Conservation (phyloP, 1,140 invertebrate genomes). For the Drosophila suzukii region DNA sequence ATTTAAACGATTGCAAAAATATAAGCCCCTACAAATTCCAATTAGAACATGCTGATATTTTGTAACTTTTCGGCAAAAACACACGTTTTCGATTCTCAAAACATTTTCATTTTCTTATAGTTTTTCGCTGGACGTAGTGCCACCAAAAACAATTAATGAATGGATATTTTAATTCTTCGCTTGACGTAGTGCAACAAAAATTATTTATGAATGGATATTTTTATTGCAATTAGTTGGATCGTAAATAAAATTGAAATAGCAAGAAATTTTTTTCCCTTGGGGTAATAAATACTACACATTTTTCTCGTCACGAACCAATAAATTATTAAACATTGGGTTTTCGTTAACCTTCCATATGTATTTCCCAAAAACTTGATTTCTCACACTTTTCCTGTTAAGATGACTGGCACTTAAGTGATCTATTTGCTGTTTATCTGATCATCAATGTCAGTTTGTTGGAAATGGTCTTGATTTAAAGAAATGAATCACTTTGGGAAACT, state of each 20-base stretch:
- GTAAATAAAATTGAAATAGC: neutral
- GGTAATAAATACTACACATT: too few species aligned
- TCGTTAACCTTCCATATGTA: neutral
- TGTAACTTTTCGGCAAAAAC: neutral
- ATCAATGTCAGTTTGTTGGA: slow-evolving; percentile 33
- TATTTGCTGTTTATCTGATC: slow-evolving; percentile 6
- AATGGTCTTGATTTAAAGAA: slow-evolving; percentile 25
- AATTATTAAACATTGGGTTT: neutral
- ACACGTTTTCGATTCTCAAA: neutral
- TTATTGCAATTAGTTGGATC: too few species aligned
- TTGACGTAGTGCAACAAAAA: neutral
- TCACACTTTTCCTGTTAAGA: slow-evolving; percentile 4
- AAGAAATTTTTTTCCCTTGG: neutral
- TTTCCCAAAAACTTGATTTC: neutral
- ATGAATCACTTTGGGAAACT: slow-evolving; percentile 23
- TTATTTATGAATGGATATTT: neutral
- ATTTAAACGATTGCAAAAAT: too few species aligned
- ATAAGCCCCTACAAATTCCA: too few species aligned
- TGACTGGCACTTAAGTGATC: slow-evolving; percentile 9
- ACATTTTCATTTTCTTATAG: neutral
- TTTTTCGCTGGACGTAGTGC: neutral
- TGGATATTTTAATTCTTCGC: neutral
- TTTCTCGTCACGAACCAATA: neutral
- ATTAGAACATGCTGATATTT: too few species aligned
- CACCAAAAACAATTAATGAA: neutral